phyloP scores from a whole-genome alignment of 1,140 invertebrate genomes.

The Meloidogyne floridensis region DNA sequence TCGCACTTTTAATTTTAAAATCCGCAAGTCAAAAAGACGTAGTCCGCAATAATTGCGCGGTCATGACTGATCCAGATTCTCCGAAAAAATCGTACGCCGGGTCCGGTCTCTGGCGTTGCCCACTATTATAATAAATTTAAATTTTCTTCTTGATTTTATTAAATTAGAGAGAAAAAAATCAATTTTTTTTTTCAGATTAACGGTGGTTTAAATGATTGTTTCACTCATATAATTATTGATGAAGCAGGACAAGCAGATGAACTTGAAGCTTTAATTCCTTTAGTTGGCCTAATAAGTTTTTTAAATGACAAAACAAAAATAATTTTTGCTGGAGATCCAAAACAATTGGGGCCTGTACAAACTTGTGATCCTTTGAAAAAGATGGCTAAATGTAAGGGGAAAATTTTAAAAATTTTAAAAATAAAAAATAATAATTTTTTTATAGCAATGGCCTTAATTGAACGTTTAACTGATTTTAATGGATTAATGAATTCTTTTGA shows the following conservation, averaged over 20 bases:
- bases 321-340: slow-evolving; percentile 84
- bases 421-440: not conserved
- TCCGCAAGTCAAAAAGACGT: too few species aligned
- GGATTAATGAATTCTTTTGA: not conserved
- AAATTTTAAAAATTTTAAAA: not conserved
- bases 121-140: too few species aligned
- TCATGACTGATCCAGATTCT: too few species aligned
- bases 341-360: slow-evolving; percentile 83
- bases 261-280: slow-evolving; percentile 40
- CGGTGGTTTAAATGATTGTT: slow-evolving; percentile 11
- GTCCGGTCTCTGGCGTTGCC: too few species aligned
- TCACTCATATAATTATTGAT: slow-evolving; percentile 45
- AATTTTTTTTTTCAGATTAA: slow-evolving; percentile 3
- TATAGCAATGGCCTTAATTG: not conserved
- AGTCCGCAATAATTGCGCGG: too few species aligned
- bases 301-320: slow-evolving; percentile 67
- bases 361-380: slow-evolving; percentile 72
- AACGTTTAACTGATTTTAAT: slow-evolving; percentile 23
- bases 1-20: too few species aligned
- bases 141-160: too few species aligned
- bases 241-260: slow-evolving; percentile 45
- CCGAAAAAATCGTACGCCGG: too few species aligned
- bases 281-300: slow-evolving; percentile 11
- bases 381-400: not conserved
- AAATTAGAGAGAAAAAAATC: slow-evolving; percentile 4